Evolutionary conservation across 2,797 vertebrate genomes (phyloP).

Genomic region (Neosilurus mollespiculum): DNA sequence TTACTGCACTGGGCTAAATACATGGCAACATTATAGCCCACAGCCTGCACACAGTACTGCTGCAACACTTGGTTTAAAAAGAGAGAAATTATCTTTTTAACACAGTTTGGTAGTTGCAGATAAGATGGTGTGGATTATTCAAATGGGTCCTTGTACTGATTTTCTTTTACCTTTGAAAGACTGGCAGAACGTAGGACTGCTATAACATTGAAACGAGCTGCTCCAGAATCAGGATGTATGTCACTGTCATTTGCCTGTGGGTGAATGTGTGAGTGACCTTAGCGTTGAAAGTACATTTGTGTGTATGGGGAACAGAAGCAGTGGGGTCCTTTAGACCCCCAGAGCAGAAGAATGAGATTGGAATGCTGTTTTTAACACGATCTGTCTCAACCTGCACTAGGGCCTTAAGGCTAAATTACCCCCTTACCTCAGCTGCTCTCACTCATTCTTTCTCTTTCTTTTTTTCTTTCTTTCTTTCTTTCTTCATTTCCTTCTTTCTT

Average conservation of each 20-base stretch:
- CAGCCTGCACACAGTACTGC: no score
- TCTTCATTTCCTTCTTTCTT: background rate
- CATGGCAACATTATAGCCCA: no score
- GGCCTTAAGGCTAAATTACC: constrained; percentile 52
- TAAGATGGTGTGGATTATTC: no score
- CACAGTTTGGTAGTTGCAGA: no score
- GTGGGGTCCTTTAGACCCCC: constrained; percentile 36
- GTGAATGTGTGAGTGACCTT: constrained; percentile 19
- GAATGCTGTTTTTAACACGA: constrained; percentile 71
- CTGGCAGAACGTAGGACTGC: no score
- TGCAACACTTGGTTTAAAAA: no score
- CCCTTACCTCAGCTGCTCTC: constrained; percentile 18
- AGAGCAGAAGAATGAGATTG: constrained; percentile 55
- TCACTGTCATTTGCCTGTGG: constrained; percentile 41
- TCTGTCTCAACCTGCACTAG: constrained; percentile 68
- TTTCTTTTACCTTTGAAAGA: no score
- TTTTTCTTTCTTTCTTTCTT: background rate
- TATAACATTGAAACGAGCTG: no score
- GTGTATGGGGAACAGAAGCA: constrained; percentile 33
- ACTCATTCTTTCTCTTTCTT: background rate
- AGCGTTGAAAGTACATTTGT: background rate
- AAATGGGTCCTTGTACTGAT: no score
- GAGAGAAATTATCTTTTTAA: no score
- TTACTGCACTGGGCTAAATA: no score
- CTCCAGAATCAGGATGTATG: constrained; percentile 27